These are phyloP conservation scores for Channallabes apus DNA, from an alignment of 2,797 vertebrate genomes.

Conservation along the genomic window DNA sequence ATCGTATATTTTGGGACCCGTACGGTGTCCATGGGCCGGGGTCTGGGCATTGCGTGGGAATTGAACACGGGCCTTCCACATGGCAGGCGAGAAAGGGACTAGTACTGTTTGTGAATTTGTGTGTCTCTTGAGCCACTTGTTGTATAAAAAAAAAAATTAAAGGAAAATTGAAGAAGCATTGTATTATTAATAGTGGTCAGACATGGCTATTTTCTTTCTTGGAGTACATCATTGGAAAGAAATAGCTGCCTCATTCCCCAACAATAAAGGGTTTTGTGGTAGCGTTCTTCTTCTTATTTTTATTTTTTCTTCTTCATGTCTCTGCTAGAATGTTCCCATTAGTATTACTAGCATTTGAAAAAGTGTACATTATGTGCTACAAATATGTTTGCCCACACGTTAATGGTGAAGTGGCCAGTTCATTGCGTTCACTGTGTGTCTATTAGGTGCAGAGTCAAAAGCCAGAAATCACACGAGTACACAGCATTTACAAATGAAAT, in stretches of 20 bases:
- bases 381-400: background rate
- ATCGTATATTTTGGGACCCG: no score
- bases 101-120: no score
- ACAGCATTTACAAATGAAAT: conserved; percentile 37
- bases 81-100: no score
- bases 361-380: background rate
- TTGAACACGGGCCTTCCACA: no score
- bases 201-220: background rate
- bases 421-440: background rate
- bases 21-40: no score
- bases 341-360: background rate
- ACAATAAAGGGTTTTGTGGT: background rate
- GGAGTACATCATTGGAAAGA: background rate
- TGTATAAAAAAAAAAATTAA: background rate
- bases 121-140: background rate
- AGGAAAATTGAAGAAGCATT: background rate
- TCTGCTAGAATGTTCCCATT: background rate
- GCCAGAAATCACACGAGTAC: conserved; percentile 6
- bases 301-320: background rate
- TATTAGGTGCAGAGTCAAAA: conserved; percentile 22
- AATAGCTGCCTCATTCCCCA: background rate
- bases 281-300: background rate
- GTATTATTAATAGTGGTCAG: background rate
- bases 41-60: no score
- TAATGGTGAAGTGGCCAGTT: background rate